Base-by-base conservation (phyloP, 2,113 vertebrate genomes). In the Hippoglossus stenolepis region DNA sequence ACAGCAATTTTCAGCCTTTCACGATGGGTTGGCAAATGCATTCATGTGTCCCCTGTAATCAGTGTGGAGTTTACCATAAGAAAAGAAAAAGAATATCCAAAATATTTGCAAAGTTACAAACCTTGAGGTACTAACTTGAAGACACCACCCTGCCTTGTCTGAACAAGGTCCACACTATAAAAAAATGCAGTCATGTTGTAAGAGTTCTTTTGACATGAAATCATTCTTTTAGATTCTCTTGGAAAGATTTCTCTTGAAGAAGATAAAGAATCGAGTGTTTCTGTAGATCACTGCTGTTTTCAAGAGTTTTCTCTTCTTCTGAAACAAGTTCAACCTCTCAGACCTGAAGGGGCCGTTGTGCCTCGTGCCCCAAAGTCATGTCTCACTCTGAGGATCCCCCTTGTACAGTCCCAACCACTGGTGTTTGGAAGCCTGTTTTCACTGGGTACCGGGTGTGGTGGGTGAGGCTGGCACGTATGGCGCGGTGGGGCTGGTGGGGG, bases 401-500 rank as follows among this genome's bases (percentile, higher is more conserved):
- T 15, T 54, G 18, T 21, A 1, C 64, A 70, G 68, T 84, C 57
- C 53, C 13, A 60, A 51, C 73, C 45, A 53, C 21, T 28, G 64
- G 5, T 69, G 26, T 70, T 70, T 70, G 69, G 69, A 82, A 85
- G 79, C 43, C 73, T 67, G 26, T 70, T 61, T 65, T 95, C 94
- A 96, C 73, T 96, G 94, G 45, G 91, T 87, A 89, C 94, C 91
- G 0, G 93, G 91, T n/a, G 84, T 92, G 81, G 54, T 70, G 70
- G 81, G 70, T 79, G 93, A 84, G 38, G 2, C 77, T 23, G 84
- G 86, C 75, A 87, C 92, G 90, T 86, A 83, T 0, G 94, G 91
- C 35, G 68, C 75, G 87, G 87, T 93, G 91, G 92, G 96, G 94
- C 90, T 96, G 94, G 92, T 97, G 91, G 95, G 97, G 87, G 94